A percentile compares a stretch with the other conserved stretches of the same genome.
Conservation (phyloP, 2,797 vertebrate species). For the Ataeniobius toweri region DNA sequence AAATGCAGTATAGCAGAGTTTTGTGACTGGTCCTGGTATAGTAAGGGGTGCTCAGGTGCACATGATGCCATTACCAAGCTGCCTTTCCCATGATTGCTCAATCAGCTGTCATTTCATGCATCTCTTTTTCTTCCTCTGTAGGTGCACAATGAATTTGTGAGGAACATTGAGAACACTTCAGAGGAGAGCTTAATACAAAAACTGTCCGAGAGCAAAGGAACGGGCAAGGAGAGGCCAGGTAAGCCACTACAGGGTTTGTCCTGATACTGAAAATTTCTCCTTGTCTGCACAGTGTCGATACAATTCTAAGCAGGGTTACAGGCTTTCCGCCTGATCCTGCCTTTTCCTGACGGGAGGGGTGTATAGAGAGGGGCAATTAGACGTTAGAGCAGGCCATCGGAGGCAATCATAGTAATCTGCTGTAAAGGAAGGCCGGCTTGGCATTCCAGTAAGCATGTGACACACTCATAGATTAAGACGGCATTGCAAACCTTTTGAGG, state of each 20-base stretch:
- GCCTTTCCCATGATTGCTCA: neutral
- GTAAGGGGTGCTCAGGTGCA: neutral
- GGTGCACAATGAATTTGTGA: conserved; percentile 95
- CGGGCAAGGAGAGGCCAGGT: conserved; percentile 97
- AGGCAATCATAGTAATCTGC: conserved; percentile 81
- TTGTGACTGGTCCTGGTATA: neutral
- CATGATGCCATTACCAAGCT: neutral
- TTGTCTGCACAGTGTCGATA: conserved; percentile 9
- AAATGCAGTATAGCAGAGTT: neutral
- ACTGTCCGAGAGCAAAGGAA: conserved; percentile 94
- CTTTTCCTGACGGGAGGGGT: conserved; percentile 18
- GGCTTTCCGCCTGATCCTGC: conserved; percentile 23
- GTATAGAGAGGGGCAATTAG: conserved; percentile 72
- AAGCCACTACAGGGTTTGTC: conserved; percentile 42
- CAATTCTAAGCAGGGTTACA: neutral
- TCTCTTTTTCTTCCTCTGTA: conserved; percentile 46
- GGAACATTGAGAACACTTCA: conserved; percentile 96
- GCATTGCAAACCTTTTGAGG: conserved; percentile 69
- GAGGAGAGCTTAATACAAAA: conserved; percentile 94
- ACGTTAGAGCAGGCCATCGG: conserved; percentile 72
- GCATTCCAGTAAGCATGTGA: conserved; percentile 82
- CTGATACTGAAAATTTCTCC: neutral
- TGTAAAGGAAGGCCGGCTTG: conserved; percentile 77
- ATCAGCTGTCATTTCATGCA: neutral
- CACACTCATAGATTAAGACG: conserved; percentile 72